These are phyloP conservation scores for Daboia siamensis DNA, from an alignment of 2,113 vertebrate species.

Conservation along the genomic window DNA sequence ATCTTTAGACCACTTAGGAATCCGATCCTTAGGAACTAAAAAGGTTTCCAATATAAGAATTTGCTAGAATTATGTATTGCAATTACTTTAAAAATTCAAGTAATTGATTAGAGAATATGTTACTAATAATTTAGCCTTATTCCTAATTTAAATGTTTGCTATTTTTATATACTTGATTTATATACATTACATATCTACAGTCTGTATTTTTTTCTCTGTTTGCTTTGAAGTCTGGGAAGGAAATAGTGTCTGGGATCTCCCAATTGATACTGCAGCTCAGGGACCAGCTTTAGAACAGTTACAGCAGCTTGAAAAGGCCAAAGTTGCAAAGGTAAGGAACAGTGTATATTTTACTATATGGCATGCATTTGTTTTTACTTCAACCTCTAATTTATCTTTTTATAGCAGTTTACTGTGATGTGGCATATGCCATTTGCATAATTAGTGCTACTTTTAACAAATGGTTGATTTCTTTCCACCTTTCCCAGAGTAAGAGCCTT, in stretches of 20 bases:
- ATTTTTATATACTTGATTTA: not conserved
- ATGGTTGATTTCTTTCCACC: not conserved
- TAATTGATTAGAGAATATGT: not conserved
- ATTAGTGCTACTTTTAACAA: not conserved
- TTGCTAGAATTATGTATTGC: not conserved
- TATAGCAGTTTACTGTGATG: not conserved
- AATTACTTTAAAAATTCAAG: not conserved
- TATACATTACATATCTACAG: not conserved
- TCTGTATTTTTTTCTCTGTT: slow-evolving; percentile 43
- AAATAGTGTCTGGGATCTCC: slow-evolving; percentile 97
- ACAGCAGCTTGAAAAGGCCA: slow-evolving; percentile 94
- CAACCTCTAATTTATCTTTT: not conserved
- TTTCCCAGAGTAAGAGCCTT: not conserved
- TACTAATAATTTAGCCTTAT: slow-evolving; percentile 1
- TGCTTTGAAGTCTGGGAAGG: slow-evolving; percentile 87
- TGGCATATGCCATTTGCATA: not conserved
- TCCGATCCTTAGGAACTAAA: not conserved
- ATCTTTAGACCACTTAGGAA: not conserved
- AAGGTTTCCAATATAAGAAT: not conserved
- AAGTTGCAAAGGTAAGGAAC: slow-evolving; percentile 81
- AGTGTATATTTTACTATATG: not conserved
- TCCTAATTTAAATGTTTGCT: slow-evolving; percentile 37
- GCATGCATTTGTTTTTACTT: not conserved
- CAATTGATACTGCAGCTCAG: slow-evolving; percentile 85
- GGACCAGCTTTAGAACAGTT: slow-evolving; percentile 93